phyloP scores from a whole-genome alignment of 2,888 invertebrate genomes.

The Dicyrtomina minuta region DNA sequence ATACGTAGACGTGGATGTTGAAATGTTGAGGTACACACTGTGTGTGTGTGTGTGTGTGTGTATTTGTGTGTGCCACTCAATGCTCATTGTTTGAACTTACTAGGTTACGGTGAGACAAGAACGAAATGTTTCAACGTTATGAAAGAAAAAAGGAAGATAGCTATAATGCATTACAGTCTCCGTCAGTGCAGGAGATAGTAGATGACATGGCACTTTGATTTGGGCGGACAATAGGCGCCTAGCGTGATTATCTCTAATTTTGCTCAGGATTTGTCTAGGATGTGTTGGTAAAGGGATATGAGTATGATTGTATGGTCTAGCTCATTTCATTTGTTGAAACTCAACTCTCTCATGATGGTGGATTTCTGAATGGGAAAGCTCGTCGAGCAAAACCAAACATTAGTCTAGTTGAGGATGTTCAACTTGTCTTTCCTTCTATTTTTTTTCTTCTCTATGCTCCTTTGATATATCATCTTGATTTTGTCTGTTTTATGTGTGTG shows the following conservation, averaged over 20 bases:
- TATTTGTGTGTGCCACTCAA: too few species aligned
- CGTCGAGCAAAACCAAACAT: slow-evolving; percentile 26
- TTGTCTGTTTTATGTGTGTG: neutral
- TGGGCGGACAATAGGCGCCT: slow-evolving; percentile 46
- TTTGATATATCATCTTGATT: slow-evolving; percentile 13
- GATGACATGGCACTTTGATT: slow-evolving; percentile 49
- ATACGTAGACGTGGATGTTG: too few species aligned
- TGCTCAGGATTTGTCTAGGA: slow-evolving; percentile 40
- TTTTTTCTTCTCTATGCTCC: too few species aligned
- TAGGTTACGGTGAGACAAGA: slow-evolving; percentile 25
- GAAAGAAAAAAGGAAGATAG: slow-evolving; percentile 12
- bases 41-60: too few species aligned
- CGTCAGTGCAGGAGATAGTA: slow-evolving; percentile 37
- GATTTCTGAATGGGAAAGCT: slow-evolving; percentile 28
- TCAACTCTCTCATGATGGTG: slow-evolving; percentile 35
- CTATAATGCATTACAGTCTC: slow-evolving; percentile 31
- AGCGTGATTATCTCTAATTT: slow-evolving; percentile 51
- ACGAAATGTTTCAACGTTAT: slow-evolving; percentile 19
- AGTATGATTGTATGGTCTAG: slow-evolving; percentile 27
- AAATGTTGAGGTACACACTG: too few species aligned
- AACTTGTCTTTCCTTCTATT: neutral
- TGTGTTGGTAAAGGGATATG: slow-evolving; percentile 10
- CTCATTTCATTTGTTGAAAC: slow-evolving; percentile 36
- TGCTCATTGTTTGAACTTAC: too few species aligned
- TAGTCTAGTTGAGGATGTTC: slow-evolving; percentile 20